A percentile compares a stretch with the other conserved stretches of the same genome.
These are phyloP conservation scores for Idaea straminata DNA, from an alignment of 2,888 invertebrate genomes.

Conservation along the genomic window DNA sequence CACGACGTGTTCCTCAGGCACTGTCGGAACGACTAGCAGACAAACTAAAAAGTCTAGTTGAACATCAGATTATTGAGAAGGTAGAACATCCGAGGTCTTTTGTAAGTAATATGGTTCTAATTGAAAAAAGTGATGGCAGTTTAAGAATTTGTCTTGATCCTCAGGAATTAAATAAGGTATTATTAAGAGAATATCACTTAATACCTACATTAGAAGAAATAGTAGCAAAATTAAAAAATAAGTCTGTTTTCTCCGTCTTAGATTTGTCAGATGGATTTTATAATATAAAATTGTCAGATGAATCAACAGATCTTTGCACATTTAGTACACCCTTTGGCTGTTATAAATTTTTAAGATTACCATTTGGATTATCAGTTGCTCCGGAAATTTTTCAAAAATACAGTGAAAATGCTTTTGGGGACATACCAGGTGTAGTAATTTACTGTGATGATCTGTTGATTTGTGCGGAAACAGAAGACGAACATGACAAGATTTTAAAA, in stretches of 20 bases:
- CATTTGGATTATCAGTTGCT: slow-evolving; percentile 26
- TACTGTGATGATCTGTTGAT: slow-evolving; percentile 26
- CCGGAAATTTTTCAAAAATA: slow-evolving; percentile 29
- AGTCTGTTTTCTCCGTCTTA: slow-evolving; percentile 20
- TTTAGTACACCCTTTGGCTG: slow-evolving; percentile 21
- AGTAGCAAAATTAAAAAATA: slow-evolving; percentile 17
- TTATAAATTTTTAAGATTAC: slow-evolving; percentile 23
- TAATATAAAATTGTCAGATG: slow-evolving; percentile 21
- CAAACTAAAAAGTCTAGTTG: slow-evolving; percentile 6
- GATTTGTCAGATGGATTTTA: slow-evolving; percentile 27
- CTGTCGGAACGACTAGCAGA: slow-evolving; percentile 21
- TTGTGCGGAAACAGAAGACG: slow-evolving; percentile 18
- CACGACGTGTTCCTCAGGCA: slow-evolving; percentile 29
- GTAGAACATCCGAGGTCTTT: slow-evolving; percentile 6
- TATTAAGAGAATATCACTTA: slow-evolving; percentile 16
- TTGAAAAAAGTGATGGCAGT: slow-evolving; percentile 6
- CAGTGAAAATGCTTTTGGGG: slow-evolving; percentile 19
- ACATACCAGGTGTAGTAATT: slow-evolving; percentile 19
- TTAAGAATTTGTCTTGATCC: slow-evolving; percentile 7
- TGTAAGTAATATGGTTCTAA: slow-evolving; percentile 9
- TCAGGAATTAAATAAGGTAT: slow-evolving; percentile 3
- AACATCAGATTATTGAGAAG: slow-evolving; percentile 2
- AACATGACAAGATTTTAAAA: slow-evolving; percentile 23
- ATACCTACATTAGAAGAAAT: slow-evolving; percentile 11
- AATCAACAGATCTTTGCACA: slow-evolving; percentile 28